Conservation (phyloP, 2,888 invertebrate genomes). For the Himalopsyche tibetana region DNA sequence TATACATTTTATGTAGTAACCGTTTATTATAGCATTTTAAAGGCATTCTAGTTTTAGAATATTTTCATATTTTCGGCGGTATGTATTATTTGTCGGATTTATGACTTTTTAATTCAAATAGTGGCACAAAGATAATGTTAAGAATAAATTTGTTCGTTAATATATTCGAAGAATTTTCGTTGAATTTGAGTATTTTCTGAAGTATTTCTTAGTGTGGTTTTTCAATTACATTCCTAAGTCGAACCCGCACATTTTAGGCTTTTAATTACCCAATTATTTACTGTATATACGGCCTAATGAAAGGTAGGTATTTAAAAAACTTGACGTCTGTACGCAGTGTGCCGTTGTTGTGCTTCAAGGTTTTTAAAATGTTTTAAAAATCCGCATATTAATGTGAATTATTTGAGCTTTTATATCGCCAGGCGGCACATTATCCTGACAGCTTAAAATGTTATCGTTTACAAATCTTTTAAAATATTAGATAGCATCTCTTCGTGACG, state of each 20-base stretch:
- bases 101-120: not conserved
- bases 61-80: not conserved
- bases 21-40: too few relatives aligned
- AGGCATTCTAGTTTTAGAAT: not conserved
- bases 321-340: slow-evolving; percentile 35
- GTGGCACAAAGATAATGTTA: slow-evolving; percentile 37
- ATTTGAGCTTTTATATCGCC: slow-evolving; percentile 22
- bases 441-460: slow-evolving; percentile 35
- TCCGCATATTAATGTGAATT: slow-evolving; percentile 36
- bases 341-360: slow-evolving; percentile 39
- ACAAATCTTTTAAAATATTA: slow-evolving; percentile 9
- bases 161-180: slow-evolving; percentile 27
- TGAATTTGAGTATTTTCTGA: slow-evolving; percentile 45
- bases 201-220: slow-evolving; percentile 61
- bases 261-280: slow-evolving; percentile 65
- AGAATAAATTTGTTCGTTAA: slow-evolving; percentile 23
- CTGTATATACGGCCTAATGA: slow-evolving; percentile 62
- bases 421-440: slow-evolving; percentile 33
- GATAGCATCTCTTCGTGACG: slow-evolving; percentile 42
- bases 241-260: slow-evolving; percentile 61
- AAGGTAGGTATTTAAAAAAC: slow-evolving; percentile 58
- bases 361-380: slow-evolving; percentile 35
- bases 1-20: too few relatives aligned
- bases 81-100: not conserved
- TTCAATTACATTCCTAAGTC: slow-evolving; percentile 63